phyloP scores from a whole-genome alignment of 1,140 invertebrate genomes.

The Hylaeus anthracinus region DNA sequence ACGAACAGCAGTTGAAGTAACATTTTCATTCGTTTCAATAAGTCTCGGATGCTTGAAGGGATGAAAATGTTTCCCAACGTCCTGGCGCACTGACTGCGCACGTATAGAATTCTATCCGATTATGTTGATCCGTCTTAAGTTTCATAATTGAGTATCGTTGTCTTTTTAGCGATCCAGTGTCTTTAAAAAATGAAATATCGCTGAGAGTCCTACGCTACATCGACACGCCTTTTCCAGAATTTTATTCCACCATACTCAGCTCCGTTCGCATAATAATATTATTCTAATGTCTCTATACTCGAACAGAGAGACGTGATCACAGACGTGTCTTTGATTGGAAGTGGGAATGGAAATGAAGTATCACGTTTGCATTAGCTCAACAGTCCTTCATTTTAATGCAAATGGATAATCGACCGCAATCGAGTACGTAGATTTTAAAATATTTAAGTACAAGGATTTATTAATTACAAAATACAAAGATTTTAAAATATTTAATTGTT shows the following conservation, averaged over 20 bases:
- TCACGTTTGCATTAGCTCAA: background rate
- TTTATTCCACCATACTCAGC: background rate
- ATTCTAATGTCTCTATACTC: background rate
- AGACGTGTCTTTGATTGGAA: background rate
- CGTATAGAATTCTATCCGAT: background rate
- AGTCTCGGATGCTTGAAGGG: background rate
- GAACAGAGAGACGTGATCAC: background rate
- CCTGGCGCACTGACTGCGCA: background rate
- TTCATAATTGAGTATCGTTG: conserved; percentile 2
- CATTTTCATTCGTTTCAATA: conserved; percentile 13
- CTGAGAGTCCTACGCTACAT: background rate
- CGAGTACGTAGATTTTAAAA: background rate
- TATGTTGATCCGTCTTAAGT: background rate
- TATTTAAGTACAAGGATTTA: too few relatives aligned
- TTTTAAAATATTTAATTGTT: too few relatives aligned
- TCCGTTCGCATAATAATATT: background rate
- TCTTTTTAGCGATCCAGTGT: background rate
- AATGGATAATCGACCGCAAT: background rate
- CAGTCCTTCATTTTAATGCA: background rate
- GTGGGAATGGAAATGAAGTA: background rate
- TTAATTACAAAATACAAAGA: too few relatives aligned
- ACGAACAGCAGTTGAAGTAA: conserved; percentile 17
- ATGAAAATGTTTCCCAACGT: background rate
- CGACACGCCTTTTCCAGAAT: background rate
- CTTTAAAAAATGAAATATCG: background rate